phyloP scores from a whole-genome alignment of 2,888 invertebrate species.

The Drosophila kokeensis region DNA sequence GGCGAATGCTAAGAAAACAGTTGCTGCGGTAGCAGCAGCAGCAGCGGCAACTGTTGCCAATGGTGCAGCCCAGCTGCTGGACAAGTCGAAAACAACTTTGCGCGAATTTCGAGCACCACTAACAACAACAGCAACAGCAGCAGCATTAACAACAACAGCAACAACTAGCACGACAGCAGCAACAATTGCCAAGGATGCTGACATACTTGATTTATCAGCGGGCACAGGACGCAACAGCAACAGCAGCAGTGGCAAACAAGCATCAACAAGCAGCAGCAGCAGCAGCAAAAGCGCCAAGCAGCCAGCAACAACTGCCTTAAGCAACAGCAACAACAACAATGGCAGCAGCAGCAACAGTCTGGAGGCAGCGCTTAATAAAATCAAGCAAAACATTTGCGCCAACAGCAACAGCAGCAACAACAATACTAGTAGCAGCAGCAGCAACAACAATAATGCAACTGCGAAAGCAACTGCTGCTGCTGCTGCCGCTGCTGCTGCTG shows the following conservation, averaged over 20 bases:
- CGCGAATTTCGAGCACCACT: slow-evolving; percentile 81
- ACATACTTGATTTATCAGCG: slow-evolving; percentile 86
- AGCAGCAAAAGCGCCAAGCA: slow-evolving; percentile 54
- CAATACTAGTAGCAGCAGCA: slow-evolving; percentile 5
- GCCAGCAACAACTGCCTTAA: slow-evolving; percentile 75
- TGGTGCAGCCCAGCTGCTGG: slow-evolving; percentile 38
- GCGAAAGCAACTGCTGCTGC: slow-evolving; percentile 3
- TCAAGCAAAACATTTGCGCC: slow-evolving; percentile 83
- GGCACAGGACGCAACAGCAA: slow-evolving; percentile 50
- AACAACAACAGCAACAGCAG: slow-evolving; percentile 30
- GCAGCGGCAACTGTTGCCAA: slow-evolving; percentile 50
- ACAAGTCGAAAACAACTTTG: slow-evolving; percentile 69
- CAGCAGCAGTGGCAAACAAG: slow-evolving; percentile 24
- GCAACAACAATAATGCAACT: slow-evolving; percentile 18
- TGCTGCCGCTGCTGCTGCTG: slow-evolving; percentile 43
- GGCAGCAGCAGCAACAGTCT: slow-evolving; percentile 67
- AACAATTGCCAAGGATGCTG: slow-evolving; percentile 82
- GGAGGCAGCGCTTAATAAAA: slow-evolving; percentile 84
- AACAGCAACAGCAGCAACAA: slow-evolving; percentile 36
- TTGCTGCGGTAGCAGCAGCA: slow-evolving; percentile 18
- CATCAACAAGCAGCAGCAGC: slow-evolving; percentile 45
- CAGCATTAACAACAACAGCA: slow-evolving; percentile 9
- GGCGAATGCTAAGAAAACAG: slow-evolving; percentile 57
- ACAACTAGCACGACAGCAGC: slow-evolving; percentile 24
- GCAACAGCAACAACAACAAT: slow-evolving; percentile 77